A percentile compares a stretch with the other conserved stretches of the same genome.
phyloP scores from a whole-genome alignment of 2,797 vertebrate genomes.

The Cossypha heuglini region DNA sequence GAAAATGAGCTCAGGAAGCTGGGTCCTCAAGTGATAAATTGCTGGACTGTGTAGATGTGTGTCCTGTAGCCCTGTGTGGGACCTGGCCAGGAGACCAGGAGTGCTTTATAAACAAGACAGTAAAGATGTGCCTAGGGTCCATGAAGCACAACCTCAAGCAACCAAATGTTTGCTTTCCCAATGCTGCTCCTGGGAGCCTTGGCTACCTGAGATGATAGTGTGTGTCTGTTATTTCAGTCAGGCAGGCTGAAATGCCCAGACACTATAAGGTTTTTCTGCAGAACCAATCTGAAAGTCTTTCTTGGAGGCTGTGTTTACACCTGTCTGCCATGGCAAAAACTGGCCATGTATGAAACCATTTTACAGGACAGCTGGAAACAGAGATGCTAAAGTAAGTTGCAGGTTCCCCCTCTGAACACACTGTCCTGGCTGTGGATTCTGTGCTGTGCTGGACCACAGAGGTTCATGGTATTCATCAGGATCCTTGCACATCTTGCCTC shows the following conservation, averaged over 20 bases:
- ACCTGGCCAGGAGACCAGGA: neutral
- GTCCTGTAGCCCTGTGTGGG: neutral
- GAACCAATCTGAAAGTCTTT: neutral
- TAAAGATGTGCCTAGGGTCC: neutral
- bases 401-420: neutral
- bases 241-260: neutral
- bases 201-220: neutral
- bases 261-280: neutral
- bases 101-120: neutral
- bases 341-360: neutral
- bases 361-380: neutral
- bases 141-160: neutral
- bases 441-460: neutral
- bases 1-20: neutral
- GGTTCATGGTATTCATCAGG: neutral
- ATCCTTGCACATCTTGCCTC: neutral
- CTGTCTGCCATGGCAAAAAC: neutral
- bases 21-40: neutral
- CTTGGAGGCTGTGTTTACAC: neutral
- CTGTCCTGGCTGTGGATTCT: neutral
- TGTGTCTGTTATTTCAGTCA: neutral
- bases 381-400: neutral
- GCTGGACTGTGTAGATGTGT: neutral
- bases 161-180: neutral
- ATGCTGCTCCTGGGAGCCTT: neutral